phyloP scores from a whole-genome alignment of 2,888 invertebrate species.

The Neocrepidodera transversa region DNA sequence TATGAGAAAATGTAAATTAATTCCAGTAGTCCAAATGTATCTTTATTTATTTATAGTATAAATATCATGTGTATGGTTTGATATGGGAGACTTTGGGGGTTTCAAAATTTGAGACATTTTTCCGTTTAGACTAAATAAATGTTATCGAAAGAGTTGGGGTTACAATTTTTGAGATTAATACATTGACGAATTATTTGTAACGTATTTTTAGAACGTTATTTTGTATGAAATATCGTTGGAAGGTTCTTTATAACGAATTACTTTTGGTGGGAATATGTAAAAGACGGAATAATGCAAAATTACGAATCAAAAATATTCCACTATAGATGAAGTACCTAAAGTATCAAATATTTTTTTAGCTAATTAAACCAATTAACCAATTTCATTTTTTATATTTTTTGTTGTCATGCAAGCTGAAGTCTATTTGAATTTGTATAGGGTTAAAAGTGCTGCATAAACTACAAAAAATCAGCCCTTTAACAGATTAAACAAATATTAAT shows the following conservation, averaged over 20 bases:
- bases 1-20: slow-evolving; percentile 60
- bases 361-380: too few relatives aligned
- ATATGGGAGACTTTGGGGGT: slow-evolving; percentile 52
- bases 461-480: too few relatives aligned
- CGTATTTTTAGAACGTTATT: slow-evolving; percentile 21
- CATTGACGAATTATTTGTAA: slow-evolving; percentile 14
- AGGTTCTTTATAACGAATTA: neutral
- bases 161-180: slow-evolving; percentile 45
- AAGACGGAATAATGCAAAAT: too few relatives aligned
- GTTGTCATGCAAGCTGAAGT: too few relatives aligned
- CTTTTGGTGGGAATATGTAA: neutral
- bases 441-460: too few relatives aligned
- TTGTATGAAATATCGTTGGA: slow-evolving; percentile 12
- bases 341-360: too few relatives aligned
- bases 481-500: too few relatives aligned
- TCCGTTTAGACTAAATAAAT: slow-evolving; percentile 46
- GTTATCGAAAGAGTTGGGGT: slow-evolving; percentile 51
- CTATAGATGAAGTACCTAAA: too few relatives aligned
- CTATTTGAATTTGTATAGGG: too few relatives aligned
- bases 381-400: too few relatives aligned
- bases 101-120: slow-evolving; percentile 57
- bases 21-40: slow-evolving; percentile 45
- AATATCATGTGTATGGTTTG: slow-evolving; percentile 7
- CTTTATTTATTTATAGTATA: neutral
- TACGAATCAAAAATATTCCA: too few relatives aligned